Evolutionary conservation across 1,140 invertebrate genomes (phyloP).

Genomic region (Nasonia giraulti): DNA sequence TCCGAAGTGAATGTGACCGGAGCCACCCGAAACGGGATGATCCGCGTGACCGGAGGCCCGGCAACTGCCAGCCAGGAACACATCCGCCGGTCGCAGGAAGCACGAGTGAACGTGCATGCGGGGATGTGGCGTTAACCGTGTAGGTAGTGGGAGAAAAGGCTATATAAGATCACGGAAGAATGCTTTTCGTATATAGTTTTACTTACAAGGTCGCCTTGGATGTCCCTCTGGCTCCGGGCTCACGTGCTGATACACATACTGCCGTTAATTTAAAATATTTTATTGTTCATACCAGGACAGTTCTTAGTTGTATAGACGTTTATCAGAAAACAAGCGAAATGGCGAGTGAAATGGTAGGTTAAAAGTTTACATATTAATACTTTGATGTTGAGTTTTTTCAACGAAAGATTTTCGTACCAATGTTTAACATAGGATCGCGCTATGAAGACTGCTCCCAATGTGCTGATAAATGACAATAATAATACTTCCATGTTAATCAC

Average conservation of each 20-base stretch:
- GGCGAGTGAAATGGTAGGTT: conserved; percentile 15
- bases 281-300: background rate
- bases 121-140: conserved; percentile 9
- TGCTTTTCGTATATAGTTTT: conserved; percentile 67
- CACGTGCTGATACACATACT: background rate
- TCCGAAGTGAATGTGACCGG: conserved; percentile 58
- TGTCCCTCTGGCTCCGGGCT: conserved; percentile 48
- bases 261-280: too few species aligned
- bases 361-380: background rate
- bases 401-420: too few species aligned
- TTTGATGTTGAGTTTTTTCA: too few species aligned
- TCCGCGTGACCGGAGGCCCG: conserved; percentile 5
- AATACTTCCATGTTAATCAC: too few species aligned
- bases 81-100: conserved; percentile 14
- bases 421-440: too few species aligned
- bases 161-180: conserved; percentile 70
- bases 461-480: too few species aligned
- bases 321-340: background rate
- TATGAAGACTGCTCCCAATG: too few species aligned
- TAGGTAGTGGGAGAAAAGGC: conserved; percentile 65
- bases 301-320: background rate
- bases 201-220: conserved; percentile 61
- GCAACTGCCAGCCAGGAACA: background rate
- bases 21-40: background rate
- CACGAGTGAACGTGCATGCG: conserved; percentile 33